Evolutionary conservation across 2,113 vertebrate genomes (phyloP).

Genomic region (Micronycteris hirsuta): DNA sequence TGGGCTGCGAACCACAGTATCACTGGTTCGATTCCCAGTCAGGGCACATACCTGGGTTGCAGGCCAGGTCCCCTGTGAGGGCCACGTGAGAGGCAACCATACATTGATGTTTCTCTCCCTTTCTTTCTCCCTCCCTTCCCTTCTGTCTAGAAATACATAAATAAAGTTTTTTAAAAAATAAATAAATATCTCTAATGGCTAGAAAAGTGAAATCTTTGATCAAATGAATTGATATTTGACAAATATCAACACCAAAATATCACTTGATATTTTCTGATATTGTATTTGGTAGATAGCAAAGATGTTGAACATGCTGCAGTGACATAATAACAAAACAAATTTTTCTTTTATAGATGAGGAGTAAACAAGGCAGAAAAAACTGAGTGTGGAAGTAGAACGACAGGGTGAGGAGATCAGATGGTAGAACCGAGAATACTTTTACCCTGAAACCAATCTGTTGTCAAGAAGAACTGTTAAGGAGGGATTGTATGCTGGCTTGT

Average conservation of each 20-base stretch:
- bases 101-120: too few species aligned
- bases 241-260: background rate
- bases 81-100: too few species aligned
- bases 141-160: too few species aligned
- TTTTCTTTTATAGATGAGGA: background rate
- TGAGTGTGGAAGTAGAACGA: background rate
- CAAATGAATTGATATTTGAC: background rate
- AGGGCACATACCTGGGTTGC: too few species aligned
- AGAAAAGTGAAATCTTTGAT: background rate
- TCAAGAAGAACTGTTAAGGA: background rate
- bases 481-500: too few species aligned
- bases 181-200: background rate
- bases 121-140: too few species aligned
- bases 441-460: background rate
- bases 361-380: background rate
- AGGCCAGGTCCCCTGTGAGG: too few species aligned
- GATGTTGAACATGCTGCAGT: background rate
- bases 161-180: too few species aligned
- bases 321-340: background rate
- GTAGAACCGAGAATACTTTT: background rate
- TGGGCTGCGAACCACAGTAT: too few species aligned
- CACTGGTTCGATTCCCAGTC: too few species aligned
- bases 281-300: background rate
- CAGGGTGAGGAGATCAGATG: background rate
- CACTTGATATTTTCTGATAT: background rate